Evolutionary conservation across 2,888 invertebrate species (phyloP), one percentile per base, ranked within the genome.

Genomic region (Syritta pipiens): DNA sequence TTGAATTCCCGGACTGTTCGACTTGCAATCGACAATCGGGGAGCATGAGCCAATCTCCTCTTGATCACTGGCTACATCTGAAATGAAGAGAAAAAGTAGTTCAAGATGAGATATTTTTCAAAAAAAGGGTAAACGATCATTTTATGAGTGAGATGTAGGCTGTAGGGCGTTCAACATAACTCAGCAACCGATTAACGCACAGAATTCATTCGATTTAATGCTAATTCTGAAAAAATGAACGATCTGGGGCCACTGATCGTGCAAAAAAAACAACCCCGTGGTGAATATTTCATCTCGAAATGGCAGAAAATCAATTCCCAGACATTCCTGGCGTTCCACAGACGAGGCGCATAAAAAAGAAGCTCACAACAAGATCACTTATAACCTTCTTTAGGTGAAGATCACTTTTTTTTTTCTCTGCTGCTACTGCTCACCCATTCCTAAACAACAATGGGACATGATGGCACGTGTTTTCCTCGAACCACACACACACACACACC

Each of bases 31-130:
- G 37, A 85, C 85, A 72, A 85, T 83, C 57, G 88, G 87, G 57
- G 88, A 88, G 84, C 88, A 88, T 75, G 86, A 84, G 79, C 87
- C 88, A 85, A 86, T 87, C 71, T 88, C 88, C 83, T 88, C 88
- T 82, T 87, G 88, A 82, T 88, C 88, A 83, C 86, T 88, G 44
- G 84, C 81, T 63, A 85, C 83, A 82, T 88, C 88, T 88, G 84
- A 1, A 83, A 84, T n/a, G 7, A 14, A 14, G 68, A 79, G 62
- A 30, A 19, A 67, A 40, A 4, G n/a, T 28, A n/a, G 4, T 6
- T 7, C 6, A 22, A 24, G n/a, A n/a, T n/a, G n/a, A n/a, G n/a
- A n/a, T n/a, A n/a, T n/a, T n/a, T n/a, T n/a, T n/a, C n/a, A n/a
- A n/a, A n/a, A n/a, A n/a, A n/a, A n/a, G n/a, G n/a, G n/a, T n/a